Conservation (phyloP, 2,888 invertebrate genomes). For the Phyllotreta cruciferae region DNA sequence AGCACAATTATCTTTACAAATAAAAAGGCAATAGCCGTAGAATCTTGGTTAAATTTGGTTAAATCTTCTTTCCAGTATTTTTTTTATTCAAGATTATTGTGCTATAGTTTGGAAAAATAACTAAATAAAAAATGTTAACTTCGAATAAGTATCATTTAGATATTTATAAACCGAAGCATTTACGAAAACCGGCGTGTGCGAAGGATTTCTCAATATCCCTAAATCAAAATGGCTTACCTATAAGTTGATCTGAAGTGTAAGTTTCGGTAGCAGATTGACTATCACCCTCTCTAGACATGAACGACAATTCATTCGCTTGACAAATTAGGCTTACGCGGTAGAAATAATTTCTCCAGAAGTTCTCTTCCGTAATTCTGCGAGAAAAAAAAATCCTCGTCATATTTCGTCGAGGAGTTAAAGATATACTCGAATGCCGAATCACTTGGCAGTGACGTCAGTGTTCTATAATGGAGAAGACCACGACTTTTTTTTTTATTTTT, state of each 20-base stretch:
- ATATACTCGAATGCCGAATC: too few relatives aligned
- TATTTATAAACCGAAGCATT: too few relatives aligned
- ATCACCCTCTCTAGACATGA: conserved; percentile 58
- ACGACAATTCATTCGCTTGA: conserved; percentile 83
- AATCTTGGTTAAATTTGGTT: too few relatives aligned
- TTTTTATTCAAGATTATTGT: too few relatives aligned
- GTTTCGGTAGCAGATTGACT: conserved; percentile 54
- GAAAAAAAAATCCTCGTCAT: conserved; percentile 19
- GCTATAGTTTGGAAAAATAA: too few relatives aligned
- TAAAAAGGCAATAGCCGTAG: too few relatives aligned
- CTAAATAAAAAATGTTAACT: too few relatives aligned
- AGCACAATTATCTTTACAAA: conserved; percentile 1
- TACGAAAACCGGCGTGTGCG: background rate
- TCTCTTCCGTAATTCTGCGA: conserved; percentile 91
- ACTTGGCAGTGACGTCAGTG: too few relatives aligned
- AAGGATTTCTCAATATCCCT: background rate
- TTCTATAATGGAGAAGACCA: too few relatives aligned
- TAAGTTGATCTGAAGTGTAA: conserved; percentile 54
- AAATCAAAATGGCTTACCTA: conserved; percentile 50
- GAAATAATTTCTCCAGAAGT: conserved; percentile 99
- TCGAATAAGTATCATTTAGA: too few relatives aligned
- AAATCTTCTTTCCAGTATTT: too few relatives aligned
- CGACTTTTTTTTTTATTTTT: too few relatives aligned
- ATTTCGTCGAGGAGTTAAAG: background rate
- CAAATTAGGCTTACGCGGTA: conserved; percentile 98